Evolutionary conservation across 2,888 invertebrate species (phyloP).

Genomic region (Aphidius colemani): DNA sequence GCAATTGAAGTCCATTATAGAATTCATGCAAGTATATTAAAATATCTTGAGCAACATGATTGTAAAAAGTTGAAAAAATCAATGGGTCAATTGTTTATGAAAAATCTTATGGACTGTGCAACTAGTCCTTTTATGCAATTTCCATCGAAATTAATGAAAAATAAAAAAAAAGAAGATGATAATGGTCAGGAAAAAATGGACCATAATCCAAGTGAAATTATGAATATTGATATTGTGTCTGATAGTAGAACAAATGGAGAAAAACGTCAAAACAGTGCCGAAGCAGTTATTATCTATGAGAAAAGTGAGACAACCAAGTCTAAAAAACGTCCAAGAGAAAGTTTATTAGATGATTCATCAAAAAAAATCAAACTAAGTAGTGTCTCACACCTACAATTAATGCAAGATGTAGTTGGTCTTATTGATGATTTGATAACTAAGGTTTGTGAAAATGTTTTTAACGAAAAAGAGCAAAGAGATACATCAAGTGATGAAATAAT

Average conservation of each 20-base stretch:
- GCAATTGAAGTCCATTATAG: slow-evolving; percentile 85
- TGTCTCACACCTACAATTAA: slow-evolving; percentile 52
- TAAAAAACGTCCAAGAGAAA: slow-evolving; percentile 40
- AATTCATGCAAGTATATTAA: slow-evolving; percentile 87
- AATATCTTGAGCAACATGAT: slow-evolving; percentile 79
- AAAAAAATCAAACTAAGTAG: slow-evolving; percentile 51
- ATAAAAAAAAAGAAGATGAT: slow-evolving; percentile 38
- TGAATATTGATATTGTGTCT: slow-evolving; percentile 41
- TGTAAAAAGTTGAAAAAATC: slow-evolving; percentile 69
- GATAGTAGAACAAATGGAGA: slow-evolving; percentile 40
- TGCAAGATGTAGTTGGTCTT: slow-evolving; percentile 56
- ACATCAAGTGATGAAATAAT: slow-evolving; percentile 42
- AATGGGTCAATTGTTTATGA: slow-evolving; percentile 67
- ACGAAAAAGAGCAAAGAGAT: slow-evolving; percentile 29
- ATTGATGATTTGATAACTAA: slow-evolving; percentile 55
- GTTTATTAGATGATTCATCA: slow-evolving; percentile 35
- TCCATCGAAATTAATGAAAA: slow-evolving; percentile 59
- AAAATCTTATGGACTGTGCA: slow-evolving; percentile 63
- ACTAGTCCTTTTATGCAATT: slow-evolving; percentile 62
- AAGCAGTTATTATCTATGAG: slow-evolving; percentile 45
- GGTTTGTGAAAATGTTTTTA: slow-evolving; percentile 49
- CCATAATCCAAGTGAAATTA: slow-evolving; percentile 31
- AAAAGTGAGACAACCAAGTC: slow-evolving; percentile 24
- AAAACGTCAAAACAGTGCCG: slow-evolving; percentile 44
- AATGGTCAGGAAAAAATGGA: slow-evolving; percentile 32